phyloP scores from a whole-genome alignment of 92 coral and sea anemone genomes.

The Porites rus region DNA sequence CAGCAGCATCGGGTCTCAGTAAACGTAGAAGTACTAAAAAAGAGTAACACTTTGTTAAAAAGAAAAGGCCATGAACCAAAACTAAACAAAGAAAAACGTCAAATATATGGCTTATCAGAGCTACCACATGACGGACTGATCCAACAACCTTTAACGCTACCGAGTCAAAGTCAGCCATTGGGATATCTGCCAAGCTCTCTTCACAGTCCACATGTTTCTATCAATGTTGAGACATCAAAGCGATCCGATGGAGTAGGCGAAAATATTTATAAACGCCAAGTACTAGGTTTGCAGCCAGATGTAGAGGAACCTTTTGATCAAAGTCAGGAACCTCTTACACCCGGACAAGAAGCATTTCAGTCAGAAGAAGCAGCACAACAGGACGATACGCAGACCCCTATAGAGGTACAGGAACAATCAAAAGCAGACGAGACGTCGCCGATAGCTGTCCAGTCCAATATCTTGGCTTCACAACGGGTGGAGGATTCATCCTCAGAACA shows the following conservation, averaged over 20 bases:
- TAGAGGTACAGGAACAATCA: slow-evolving; percentile 1
- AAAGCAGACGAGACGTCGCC: background rate
- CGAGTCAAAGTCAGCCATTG: slow-evolving; percentile 20
- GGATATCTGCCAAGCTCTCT: slow-evolving; percentile 20
- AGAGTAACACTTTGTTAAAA: slow-evolving; percentile 30
- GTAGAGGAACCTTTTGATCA: slow-evolving; percentile 1
- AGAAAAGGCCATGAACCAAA: background rate
- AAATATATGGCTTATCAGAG: slow-evolving; percentile 47
- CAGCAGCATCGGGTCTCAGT: slow-evolving; percentile 72
- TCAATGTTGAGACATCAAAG: slow-evolving; percentile 74
- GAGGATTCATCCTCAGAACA: background rate
- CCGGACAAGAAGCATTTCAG: slow-evolving; percentile 9
- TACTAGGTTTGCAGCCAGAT: background rate
- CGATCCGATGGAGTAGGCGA: slow-evolving; percentile 19
- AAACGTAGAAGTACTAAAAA: slow-evolving; percentile 81
- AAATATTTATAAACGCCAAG: slow-evolving; percentile 30
- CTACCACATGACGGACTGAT: slow-evolving; percentile 35
- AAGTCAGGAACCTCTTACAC: slow-evolving; percentile 8
- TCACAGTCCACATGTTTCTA: slow-evolving; percentile 65
- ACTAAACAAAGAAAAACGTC: slow-evolving; percentile 27
- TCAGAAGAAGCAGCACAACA: slow-evolving; percentile 1
- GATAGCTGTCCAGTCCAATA: slow-evolving; percentile 9
- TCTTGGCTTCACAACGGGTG: background rate
- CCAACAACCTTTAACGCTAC: slow-evolving; percentile 9
- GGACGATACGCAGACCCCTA: background rate